phyloP scores from a whole-genome alignment of 1,140 invertebrate species.

The Prorops nasuta region DNA sequence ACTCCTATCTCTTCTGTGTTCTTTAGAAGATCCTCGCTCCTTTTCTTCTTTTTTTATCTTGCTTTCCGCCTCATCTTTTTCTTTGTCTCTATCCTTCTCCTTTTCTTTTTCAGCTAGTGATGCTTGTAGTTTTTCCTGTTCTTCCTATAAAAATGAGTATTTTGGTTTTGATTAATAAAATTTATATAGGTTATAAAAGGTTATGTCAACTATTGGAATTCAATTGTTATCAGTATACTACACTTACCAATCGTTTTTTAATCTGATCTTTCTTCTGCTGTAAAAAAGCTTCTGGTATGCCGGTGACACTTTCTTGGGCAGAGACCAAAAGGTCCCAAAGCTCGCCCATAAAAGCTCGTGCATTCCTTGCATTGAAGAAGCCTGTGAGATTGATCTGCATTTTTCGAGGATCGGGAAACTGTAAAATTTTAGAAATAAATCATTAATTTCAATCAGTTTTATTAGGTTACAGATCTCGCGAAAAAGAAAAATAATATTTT shows the following conservation, averaged over 20 bases:
- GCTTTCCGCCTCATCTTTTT: constrained; percentile 50
- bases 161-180: neutral
- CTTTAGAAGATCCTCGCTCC: constrained; percentile 47
- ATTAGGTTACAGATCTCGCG: neutral
- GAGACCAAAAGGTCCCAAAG: constrained; percentile 93
- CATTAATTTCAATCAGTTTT: constrained; percentile 6
- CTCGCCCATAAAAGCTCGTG: constrained; percentile 95
- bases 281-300: constrained; percentile 90
- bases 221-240: too few relatives aligned
- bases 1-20: constrained; percentile 49
- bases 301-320: constrained; percentile 90
- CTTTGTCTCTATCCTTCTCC: constrained; percentile 55
- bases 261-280: constrained; percentile 97
- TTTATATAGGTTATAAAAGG: neutral
- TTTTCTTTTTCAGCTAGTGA: constrained; percentile 59
- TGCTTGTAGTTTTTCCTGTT: constrained; percentile 69
- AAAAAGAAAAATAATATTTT: neutral
- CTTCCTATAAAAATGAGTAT: constrained; percentile 65
- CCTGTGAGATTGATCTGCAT: constrained; percentile 99
- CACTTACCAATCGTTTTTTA: constrained; percentile 77
- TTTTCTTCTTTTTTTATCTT: constrained; percentile 54
- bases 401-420: constrained; percentile 94
- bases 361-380: constrained; percentile 97
- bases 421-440: too few relatives aligned
- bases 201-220: too few relatives aligned